phyloP scores from a whole-genome alignment of 2,888 invertebrate species.

The Zootermopsis nevadensis region DNA sequence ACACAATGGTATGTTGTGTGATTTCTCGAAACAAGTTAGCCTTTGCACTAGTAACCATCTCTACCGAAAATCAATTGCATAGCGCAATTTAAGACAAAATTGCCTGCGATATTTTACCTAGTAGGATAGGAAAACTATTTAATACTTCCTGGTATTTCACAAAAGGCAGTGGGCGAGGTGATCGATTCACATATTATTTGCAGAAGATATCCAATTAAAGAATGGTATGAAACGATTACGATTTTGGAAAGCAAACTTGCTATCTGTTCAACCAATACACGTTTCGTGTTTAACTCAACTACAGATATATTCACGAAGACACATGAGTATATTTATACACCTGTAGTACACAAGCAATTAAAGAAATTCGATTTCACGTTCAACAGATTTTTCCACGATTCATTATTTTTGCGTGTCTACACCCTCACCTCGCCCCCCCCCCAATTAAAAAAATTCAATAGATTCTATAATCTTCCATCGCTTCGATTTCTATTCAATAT shows the following conservation, averaged over 20 bases:
- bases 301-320: not conserved
- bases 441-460: constrained; percentile 37
- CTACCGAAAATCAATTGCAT: no score
- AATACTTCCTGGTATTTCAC: no score
- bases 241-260: not conserved
- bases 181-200: not conserved
- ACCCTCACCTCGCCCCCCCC: constrained; percentile 13
- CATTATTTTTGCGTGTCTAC: constrained; percentile 40
- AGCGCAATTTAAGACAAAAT: no score
- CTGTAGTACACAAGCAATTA: constrained; percentile 31
- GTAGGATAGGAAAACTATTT: no score
- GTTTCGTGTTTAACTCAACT: not conserved
- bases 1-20: no score
- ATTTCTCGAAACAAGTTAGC: no score
- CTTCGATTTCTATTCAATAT: constrained; percentile 47
- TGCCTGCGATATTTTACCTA: no score
- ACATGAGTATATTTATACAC: constrained; percentile 21
- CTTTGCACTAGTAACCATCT: no score
- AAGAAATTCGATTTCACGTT: constrained; percentile 40
- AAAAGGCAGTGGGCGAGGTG: not conserved
- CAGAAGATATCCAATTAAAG: not conserved
- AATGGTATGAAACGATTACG: not conserved
- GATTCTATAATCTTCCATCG: constrained; percentile 41
- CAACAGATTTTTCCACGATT: constrained; percentile 38
- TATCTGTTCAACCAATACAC: not conserved